phyloP scores from a whole-genome alignment of 2,888 invertebrate species.

The Hypomecis punctinalis region DNA sequence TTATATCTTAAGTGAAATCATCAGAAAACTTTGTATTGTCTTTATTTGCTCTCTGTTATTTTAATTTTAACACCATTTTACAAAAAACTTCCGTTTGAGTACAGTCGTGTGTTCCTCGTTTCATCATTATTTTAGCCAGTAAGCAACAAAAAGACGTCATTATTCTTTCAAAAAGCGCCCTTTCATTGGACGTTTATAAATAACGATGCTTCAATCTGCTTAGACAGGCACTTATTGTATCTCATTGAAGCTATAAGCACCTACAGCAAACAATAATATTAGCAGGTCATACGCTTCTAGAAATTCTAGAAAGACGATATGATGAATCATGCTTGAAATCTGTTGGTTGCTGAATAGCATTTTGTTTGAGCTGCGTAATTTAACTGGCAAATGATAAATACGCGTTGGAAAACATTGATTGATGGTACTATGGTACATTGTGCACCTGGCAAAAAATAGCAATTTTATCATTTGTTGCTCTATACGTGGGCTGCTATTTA shows the following conservation, averaged over 20 bases:
- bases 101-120: background rate
- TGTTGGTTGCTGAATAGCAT: background rate
- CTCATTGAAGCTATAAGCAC: background rate
- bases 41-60: no score
- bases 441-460: no score
- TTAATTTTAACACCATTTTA: no score
- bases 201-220: conserved; percentile 22
- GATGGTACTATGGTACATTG: no score
- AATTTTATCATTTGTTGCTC: no score
- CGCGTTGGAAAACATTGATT: no score
- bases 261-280: conserved; percentile 1
- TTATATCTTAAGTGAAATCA: no score
- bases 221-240: conserved; percentile 6
- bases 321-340: background rate
- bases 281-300: background rate
- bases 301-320: background rate
- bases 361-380: background rate
- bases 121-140: conserved; percentile 3
- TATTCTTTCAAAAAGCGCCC: conserved; percentile 32
- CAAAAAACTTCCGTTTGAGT: no score
- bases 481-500: no score
- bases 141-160: conserved; percentile 14
- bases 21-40: no score
- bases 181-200: conserved; percentile 32
- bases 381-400: background rate